phyloP scores from a whole-genome alignment of 1,140 invertebrate genomes.

The Oreohelix idahoensis region DNA sequence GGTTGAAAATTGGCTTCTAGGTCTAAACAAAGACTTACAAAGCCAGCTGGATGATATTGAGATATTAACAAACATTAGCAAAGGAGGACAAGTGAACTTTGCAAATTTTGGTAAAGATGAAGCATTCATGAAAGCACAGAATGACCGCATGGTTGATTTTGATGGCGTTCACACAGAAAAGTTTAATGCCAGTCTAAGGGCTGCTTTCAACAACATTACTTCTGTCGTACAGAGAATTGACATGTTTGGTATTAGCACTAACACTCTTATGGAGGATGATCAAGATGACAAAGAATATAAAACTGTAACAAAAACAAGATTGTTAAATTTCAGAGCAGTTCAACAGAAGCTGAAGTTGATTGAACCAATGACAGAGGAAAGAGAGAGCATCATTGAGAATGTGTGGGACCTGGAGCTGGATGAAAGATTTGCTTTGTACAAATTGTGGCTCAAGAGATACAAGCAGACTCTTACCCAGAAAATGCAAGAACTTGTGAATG shows the following conservation, averaged over 20 bases:
- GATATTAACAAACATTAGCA: too few relatives aligned
- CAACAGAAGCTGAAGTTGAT: constrained; percentile 38
- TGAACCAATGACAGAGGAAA: constrained; percentile 38
- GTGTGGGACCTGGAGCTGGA: constrained; percentile 14
- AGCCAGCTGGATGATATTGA: constrained; percentile 87
- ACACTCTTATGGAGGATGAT: background rate
- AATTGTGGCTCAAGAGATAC: constrained; percentile 28
- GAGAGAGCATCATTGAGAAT: constrained; percentile 13
- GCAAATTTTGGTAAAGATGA: background rate
- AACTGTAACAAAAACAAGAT: background rate
- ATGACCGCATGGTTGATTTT: too few relatives aligned
- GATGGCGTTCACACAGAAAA: background rate
- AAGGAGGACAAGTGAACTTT: too few relatives aligned
- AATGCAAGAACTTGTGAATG: background rate
- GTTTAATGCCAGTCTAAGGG: background rate
- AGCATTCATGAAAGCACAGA: background rate
- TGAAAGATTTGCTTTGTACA: constrained; percentile 37
- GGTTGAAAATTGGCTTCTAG: too few relatives aligned
- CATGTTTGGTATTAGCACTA: background rate
- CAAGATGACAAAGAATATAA: background rate
- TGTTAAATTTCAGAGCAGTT: constrained; percentile 12
- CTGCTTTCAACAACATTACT: constrained; percentile 8
- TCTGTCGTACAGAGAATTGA: background rate
- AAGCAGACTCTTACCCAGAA: background rate
- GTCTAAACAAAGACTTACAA: too few relatives aligned